Percentiles rank a stretch among this genome's conserved stretches.
Evolutionary conservation across 2,888 invertebrate genomes (phyloP).

Genomic region (Spodoptera picta): DNA sequence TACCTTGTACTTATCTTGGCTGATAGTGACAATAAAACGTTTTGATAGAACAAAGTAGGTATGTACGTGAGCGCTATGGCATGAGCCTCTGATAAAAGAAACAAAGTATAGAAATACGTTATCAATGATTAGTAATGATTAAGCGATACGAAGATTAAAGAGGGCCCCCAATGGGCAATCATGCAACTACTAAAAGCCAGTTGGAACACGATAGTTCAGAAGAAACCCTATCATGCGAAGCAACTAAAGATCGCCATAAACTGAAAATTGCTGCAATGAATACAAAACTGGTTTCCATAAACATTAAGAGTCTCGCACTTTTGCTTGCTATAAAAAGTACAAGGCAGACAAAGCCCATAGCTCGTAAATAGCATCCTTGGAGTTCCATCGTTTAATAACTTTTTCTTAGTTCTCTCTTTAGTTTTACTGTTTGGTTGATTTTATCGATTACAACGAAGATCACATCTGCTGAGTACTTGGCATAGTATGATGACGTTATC

Average conservation of each 20-base stretch:
- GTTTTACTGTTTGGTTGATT: too few relatives aligned
- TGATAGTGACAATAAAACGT: constrained; percentile 40
- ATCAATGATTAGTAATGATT: constrained; percentile 45
- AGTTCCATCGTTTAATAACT: too few relatives aligned
- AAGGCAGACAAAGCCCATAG: too few relatives aligned
- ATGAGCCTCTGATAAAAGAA: constrained; percentile 27
- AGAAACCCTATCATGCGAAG: not conserved
- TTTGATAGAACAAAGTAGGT: constrained; percentile 8
- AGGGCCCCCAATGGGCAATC: constrained; percentile 30
- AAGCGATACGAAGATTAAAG: constrained; percentile 21
- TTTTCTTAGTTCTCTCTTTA: too few relatives aligned
- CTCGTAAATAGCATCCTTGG: too few relatives aligned
- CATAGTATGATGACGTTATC: not conserved
- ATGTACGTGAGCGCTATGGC: constrained; percentile 15
- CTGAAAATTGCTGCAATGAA: not conserved
- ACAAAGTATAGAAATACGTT: constrained; percentile 13
- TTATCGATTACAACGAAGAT: too few relatives aligned
- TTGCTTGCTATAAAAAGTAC: too few relatives aligned
- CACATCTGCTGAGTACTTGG: too few relatives aligned
- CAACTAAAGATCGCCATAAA: not conserved
- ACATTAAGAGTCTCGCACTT: too few relatives aligned
- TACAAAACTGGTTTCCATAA: too few relatives aligned
- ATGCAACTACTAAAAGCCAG: not conserved
- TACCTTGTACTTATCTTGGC: constrained; percentile 44
- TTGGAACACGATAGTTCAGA: not conserved